Evolutionary conservation across 2,888 invertebrate species (phyloP).

Genomic region (Meiosimyza decipiens): DNA sequence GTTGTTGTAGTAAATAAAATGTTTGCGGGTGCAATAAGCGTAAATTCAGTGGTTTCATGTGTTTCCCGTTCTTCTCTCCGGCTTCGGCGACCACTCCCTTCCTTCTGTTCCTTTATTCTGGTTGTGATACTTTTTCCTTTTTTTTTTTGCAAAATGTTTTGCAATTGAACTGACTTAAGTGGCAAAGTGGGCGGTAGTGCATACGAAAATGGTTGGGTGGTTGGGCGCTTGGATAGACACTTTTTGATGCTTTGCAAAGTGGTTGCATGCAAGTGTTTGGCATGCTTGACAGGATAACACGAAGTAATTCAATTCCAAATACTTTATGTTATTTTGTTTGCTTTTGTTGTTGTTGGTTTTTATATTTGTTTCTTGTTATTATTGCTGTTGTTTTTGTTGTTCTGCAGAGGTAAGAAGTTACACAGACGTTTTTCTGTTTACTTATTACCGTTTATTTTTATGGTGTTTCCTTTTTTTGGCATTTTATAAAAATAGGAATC

Average conservation of each 20-base stretch:
- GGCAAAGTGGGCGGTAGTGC: background rate
- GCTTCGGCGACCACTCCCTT: background rate
- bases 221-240: background rate
- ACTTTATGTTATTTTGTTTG: slow-evolving; percentile 58
- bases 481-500: slow-evolving; percentile 52
- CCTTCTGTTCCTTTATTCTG: background rate
- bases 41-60: slow-evolving; percentile 65
- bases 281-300: slow-evolving; percentile 63
- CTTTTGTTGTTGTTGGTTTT: slow-evolving; percentile 31
- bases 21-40: slow-evolving; percentile 64
- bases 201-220: slow-evolving; percentile 5
- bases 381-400: slow-evolving; percentile 32
- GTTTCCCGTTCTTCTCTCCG: slow-evolving; percentile 41
- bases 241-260: slow-evolving; percentile 15
- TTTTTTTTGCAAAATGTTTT: slow-evolving; percentile 18
- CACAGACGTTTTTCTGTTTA: slow-evolving; percentile 51
- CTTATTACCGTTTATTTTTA: slow-evolving; percentile 53
- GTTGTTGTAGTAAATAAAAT: slow-evolving; percentile 61
- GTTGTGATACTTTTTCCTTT: background rate
- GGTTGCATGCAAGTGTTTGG: slow-evolving; percentile 55
- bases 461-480: slow-evolving; percentile 57
- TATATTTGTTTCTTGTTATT: slow-evolving; percentile 40
- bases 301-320: slow-evolving; percentile 63
- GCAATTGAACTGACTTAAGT: slow-evolving; percentile 7
- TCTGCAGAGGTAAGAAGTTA: slow-evolving; percentile 40